Base-by-base conservation (phyloP, 2,113 vertebrate species). In the Chloroceryle aenea region DNA sequence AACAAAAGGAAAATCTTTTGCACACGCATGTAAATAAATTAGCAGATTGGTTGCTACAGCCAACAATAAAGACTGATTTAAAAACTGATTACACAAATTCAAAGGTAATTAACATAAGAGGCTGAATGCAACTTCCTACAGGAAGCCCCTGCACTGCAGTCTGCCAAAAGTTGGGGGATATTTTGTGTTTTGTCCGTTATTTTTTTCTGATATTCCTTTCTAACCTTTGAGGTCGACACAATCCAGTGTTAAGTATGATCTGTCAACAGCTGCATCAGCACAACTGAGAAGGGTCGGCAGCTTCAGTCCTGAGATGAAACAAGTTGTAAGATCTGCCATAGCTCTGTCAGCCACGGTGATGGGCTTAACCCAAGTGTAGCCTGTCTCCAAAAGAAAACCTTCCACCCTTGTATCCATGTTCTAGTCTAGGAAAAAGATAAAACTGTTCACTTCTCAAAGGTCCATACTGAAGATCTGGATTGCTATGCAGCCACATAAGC, bases 171-270 rank as follows among this genome's bases (percentile, higher is more conserved):
- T 1, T 30, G 7, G 11, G 30, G 22, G 12, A 16, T n/a, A 29
- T 19, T 82, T 58, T 29, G 5, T 1, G 0, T 18, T 93, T 50
- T 83, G 43, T 27, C 20, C 62, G 11, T 27, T 42, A 1, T 47
- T 67, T 59, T 77, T 12, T 23, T 67, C 45, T 32, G 14, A n/a
- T 80, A 86, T 32, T 20, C 9, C n/a, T 74, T 78, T 64, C 47
- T n/a, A 55, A 32, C 9, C 32, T 68, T 76, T 73, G 32, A 72
- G 61, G 34, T 53, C 69, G 9, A 27, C 45, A 53, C 0, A 0
- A 43, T 4, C 58, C 15, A 73, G 4, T 38, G 90, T 56, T 63
- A 48, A 12, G 25, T 9, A 36, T 6, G 15, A 32, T 29, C 16
- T 53, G 38, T 52, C 38, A n/a, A 38, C 0, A 43, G 21, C 9